A percentile compares a stretch with the other conserved stretches of the same genome.
Conservation (phyloP, 2,797 vertebrate species). For the Tiaroga cobitis region DNA sequence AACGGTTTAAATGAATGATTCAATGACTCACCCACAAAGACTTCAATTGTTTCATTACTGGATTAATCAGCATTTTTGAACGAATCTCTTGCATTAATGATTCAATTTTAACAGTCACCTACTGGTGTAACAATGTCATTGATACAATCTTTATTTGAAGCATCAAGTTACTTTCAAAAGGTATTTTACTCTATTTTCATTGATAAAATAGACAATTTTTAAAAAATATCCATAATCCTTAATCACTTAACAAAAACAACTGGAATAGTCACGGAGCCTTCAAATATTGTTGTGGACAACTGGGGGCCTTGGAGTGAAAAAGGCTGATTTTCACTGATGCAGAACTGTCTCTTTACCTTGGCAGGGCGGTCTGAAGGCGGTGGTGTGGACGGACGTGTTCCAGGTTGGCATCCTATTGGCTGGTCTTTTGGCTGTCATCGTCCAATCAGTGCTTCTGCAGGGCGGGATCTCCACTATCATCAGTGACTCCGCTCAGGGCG, state of each 20-base stretch:
- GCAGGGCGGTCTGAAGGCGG: conserved; percentile 95
- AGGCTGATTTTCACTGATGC: neutral
- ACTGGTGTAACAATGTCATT: neutral
- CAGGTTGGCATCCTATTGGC: conserved; percentile 92
- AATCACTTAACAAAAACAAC: too few species aligned
- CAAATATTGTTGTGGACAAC: neutral
- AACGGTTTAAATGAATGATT: neutral
- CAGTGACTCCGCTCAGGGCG: conserved; percentile 83
- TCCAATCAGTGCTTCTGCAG: conserved; percentile 81
- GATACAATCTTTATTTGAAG: neutral
- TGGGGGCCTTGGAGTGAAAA: neutral
- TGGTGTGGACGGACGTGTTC: conserved; percentile 97
- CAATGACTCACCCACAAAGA: neutral
- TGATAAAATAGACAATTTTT: neutral
- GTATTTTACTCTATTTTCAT: neutral
- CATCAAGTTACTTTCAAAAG: neutral
- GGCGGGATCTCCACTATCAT: conserved; percentile 82
- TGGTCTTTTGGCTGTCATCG: conserved; percentile 88
- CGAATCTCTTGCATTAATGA: neutral
- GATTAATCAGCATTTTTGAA: neutral
- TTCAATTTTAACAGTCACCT: neutral
- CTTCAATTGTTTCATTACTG: neutral
- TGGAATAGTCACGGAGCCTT: too few species aligned
- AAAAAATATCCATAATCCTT: neutral
- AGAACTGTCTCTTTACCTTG: conserved; percentile 53